Evolutionary conservation across 2,888 invertebrate genomes (phyloP).

Genomic region (Tuta absoluta): DNA sequence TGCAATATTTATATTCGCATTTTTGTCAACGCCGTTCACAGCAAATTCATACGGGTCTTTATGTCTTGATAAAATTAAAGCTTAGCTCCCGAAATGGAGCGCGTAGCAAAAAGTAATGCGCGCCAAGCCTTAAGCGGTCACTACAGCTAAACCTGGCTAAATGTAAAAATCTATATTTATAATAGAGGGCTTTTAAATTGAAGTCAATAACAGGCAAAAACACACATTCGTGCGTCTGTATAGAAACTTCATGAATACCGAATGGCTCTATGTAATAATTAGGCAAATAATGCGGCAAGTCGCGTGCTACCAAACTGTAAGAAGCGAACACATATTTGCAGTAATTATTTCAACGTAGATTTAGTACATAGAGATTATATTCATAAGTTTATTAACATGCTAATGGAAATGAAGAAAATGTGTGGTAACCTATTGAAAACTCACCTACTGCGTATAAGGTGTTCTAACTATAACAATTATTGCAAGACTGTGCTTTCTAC

Average conservation of each 20-base stretch:
- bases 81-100: constrained; percentile 69
- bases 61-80: constrained; percentile 81
- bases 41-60: constrained; percentile 78
- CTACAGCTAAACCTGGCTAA: constrained; percentile 4
- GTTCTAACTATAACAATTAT: too few relatives aligned
- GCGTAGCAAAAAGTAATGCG: constrained; percentile 52
- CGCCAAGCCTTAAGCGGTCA: constrained; percentile 18
- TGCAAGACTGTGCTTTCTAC: not conserved
- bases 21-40: constrained; percentile 79
- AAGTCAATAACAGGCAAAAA: constrained; percentile 20
- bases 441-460: not conserved
- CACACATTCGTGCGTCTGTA: constrained; percentile 16
- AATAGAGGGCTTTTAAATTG: constrained; percentile 7
- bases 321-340: constrained; percentile 37
- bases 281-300: constrained; percentile 31
- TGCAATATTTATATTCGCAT: constrained; percentile 79
- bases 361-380: constrained; percentile 47
- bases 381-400: constrained; percentile 50
- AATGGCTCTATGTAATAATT: constrained; percentile 12
- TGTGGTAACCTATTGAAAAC: constrained; percentile 14
- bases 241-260: constrained; percentile 16
- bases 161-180: constrained; percentile 13
- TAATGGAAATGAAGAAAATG: constrained; percentile 37
- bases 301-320: constrained; percentile 40
- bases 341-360: constrained; percentile 48